Evolutionary conservation across 2,113 vertebrate species (phyloP).

Genomic region (Cricetomys ansorgei): DNA sequence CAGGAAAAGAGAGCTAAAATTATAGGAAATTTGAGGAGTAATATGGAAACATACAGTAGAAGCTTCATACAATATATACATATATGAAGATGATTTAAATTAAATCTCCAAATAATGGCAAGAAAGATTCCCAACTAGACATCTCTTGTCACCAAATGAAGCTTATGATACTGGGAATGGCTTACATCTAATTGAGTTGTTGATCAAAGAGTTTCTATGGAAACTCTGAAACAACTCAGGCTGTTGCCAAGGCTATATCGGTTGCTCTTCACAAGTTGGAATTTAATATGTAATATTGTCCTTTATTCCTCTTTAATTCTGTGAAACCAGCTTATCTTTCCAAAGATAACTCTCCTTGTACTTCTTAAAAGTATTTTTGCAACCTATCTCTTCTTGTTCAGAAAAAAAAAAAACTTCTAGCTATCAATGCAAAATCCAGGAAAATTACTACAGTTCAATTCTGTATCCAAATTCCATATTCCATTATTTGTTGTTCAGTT

Average conservation of each 20-base stretch:
- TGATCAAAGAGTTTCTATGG: not conserved
- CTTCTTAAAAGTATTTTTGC: not conserved
- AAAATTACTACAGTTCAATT: not conserved
- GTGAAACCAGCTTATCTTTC: not conserved
- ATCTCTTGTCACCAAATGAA: not conserved
- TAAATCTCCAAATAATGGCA: not conserved
- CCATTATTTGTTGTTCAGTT: not conserved
- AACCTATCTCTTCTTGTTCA: not conserved
- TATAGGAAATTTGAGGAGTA: not conserved
- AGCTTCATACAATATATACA: not conserved
- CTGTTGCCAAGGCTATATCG: not conserved
- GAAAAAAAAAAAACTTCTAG: not conserved
- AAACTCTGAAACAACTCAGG: not conserved
- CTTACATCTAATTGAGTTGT: not conserved
- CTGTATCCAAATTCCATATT: not conserved
- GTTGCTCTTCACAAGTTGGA: not conserved
- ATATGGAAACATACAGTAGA: not conserved
- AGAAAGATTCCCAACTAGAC: too few species aligned
- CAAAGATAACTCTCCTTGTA: not conserved
- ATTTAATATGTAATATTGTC: not conserved
- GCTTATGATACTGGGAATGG: not conserved
- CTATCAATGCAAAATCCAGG: not conserved
- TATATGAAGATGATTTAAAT: not conserved
- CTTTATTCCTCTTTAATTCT: not conserved
- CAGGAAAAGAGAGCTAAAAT: not conserved